phyloP scores from a whole-genome alignment of 2,113 vertebrate species.

The Bungarus multicinctus region DNA sequence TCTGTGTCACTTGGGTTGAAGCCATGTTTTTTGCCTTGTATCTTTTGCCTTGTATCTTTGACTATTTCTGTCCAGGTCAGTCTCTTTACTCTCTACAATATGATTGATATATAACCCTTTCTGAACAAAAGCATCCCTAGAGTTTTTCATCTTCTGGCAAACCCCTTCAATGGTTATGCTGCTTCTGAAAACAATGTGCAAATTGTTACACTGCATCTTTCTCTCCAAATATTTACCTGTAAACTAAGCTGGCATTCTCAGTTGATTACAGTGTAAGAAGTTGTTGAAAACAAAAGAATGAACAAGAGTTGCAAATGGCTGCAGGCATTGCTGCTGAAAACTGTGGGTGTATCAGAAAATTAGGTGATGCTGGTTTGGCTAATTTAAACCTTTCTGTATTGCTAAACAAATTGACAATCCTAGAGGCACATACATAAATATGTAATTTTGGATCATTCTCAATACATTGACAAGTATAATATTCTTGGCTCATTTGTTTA shows the following conservation, averaged over 20 bases:
- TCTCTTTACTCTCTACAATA: background rate
- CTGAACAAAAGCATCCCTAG: background rate
- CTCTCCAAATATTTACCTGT: background rate
- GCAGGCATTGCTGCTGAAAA: background rate
- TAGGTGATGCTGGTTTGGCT: background rate
- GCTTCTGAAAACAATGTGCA: background rate
- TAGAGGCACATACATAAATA: background rate
- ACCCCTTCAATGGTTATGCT: background rate
- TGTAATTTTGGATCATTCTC: background rate
- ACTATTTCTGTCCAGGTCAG: background rate
- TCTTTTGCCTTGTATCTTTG: background rate
- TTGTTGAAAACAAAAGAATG: background rate
- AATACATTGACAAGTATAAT: background rate
- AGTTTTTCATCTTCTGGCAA: background rate
- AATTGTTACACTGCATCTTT: background rate
- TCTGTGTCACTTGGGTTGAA: background rate
- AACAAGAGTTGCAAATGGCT: background rate
- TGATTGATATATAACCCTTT: background rate
- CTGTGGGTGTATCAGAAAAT: background rate
- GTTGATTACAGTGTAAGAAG: background rate
- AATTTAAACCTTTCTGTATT: background rate
- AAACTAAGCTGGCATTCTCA: background rate
- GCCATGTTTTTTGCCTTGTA: background rate
- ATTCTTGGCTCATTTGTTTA: background rate
- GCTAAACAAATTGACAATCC: background rate